phyloP scores from a whole-genome alignment of 2,113 vertebrate species.

The Vidua chalybeata region DNA sequence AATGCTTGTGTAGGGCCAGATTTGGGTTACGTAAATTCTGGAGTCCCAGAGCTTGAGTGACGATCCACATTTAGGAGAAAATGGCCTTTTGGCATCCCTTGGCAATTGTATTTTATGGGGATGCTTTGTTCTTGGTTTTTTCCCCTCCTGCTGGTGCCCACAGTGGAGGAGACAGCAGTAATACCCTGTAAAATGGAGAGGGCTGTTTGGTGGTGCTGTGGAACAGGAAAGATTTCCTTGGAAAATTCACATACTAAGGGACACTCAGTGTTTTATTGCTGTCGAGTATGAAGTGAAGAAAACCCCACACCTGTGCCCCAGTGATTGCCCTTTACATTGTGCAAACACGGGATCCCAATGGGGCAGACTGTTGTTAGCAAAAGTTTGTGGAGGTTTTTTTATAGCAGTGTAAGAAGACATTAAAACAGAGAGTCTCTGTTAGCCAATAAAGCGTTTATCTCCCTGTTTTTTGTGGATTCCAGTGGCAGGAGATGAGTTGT shows the following conservation, averaged over 20 bases:
- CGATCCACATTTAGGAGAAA: background rate
- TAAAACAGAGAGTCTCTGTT: background rate
- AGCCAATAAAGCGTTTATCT: background rate
- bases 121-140: background rate
- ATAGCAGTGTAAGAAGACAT: background rate
- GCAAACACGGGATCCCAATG: background rate
- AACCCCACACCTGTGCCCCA: background rate
- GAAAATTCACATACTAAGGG: background rate
- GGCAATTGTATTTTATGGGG: background rate
- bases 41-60: background rate
- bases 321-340: background rate
- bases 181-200: background rate
- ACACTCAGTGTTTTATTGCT: background rate
- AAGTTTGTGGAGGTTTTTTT: background rate
- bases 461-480: background rate
- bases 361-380: background rate
- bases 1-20: background rate
- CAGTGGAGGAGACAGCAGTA: background rate
- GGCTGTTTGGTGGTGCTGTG: background rate
- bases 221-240: background rate
- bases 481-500: background rate
- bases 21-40: background rate
- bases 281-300: background rate
- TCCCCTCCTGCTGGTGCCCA: background rate
- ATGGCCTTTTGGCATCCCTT: background rate